Evolutionary conservation across 2,113 vertebrate genomes (phyloP).

Genomic region (Aythya baeri): DNA sequence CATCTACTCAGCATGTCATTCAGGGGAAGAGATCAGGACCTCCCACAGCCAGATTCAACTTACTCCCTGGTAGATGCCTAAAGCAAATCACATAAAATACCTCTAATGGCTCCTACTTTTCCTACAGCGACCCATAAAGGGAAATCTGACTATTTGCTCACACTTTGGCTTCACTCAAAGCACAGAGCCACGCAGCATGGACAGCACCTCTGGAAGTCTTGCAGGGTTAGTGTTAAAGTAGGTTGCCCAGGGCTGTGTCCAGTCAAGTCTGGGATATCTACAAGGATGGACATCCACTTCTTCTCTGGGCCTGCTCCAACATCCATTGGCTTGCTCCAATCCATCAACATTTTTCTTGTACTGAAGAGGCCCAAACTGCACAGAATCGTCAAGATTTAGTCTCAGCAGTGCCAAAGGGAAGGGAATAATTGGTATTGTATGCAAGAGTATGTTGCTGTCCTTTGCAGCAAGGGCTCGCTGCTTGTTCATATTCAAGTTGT

Average conservation of each 20-base stretch:
- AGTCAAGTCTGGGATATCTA: background rate
- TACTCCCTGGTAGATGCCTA: background rate
- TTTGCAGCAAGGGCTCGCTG: background rate
- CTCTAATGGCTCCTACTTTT: background rate
- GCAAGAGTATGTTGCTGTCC: background rate
- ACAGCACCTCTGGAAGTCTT: background rate
- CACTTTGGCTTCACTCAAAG: background rate
- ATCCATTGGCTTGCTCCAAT: background rate
- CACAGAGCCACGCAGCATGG: background rate
- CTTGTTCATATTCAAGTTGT: background rate
- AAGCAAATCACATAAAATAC: background rate
- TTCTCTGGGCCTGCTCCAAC: accelerated
- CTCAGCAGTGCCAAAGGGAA: accelerated
- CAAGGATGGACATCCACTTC: background rate
- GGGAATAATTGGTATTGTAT: too few relatives aligned
- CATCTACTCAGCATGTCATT: background rate
- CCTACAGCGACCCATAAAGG: background rate
- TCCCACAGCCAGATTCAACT: background rate
- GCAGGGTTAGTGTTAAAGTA: background rate
- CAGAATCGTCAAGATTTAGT: background rate
- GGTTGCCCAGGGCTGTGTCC: background rate
- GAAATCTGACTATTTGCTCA: background rate
- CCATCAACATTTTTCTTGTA: background rate
- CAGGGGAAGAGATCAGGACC: background rate
- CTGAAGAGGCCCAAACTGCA: background rate